Conservation (phyloP, 2,113 vertebrate species). For the Camelus dromedarius region DNA sequence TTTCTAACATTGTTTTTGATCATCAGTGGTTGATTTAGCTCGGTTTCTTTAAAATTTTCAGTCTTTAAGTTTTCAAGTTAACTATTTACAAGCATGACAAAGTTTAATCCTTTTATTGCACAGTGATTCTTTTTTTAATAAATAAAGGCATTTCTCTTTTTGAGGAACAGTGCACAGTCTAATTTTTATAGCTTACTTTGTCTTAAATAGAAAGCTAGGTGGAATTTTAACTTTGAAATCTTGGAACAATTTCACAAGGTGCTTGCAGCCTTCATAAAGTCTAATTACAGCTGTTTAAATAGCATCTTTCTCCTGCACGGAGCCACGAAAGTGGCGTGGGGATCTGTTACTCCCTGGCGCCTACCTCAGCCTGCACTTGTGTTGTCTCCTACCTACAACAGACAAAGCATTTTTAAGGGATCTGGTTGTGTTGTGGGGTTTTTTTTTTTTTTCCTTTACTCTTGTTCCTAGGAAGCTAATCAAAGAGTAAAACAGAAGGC, state of each 20-base stretch:
- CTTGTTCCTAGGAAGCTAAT: conserved; percentile 52
- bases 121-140: conserved; percentile 14
- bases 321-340: conserved; percentile 44
- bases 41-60: conserved; percentile 62
- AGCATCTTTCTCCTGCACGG: conserved; percentile 43
- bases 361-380: not conserved
- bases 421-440: not conserved
- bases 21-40: conserved; percentile 41
- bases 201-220: conserved; percentile 67
- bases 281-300: conserved; percentile 76
- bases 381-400: conserved; percentile 2
- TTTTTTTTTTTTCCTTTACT: not conserved
- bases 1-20: conserved; percentile 56
- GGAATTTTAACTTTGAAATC: conserved; percentile 67
- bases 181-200: conserved; percentile 76
- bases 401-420: not conserved
- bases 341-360: not conserved
- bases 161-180: conserved; percentile 46
- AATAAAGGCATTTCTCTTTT: conserved; percentile 54
- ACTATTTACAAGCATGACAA: conserved; percentile 70
- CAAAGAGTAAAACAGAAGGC: conserved; percentile 35
- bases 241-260: conserved; percentile 72
- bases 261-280: conserved; percentile 65
- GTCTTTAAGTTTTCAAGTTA: conserved; percentile 66
- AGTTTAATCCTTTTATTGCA: conserved; percentile 76